A percentile compares a stretch with the other conserved stretches of the same genome.
These are phyloP conservation scores for Cremastinae sp. DNA, from an alignment of 2,888 invertebrate genomes.

Conservation along the genomic window DNA sequence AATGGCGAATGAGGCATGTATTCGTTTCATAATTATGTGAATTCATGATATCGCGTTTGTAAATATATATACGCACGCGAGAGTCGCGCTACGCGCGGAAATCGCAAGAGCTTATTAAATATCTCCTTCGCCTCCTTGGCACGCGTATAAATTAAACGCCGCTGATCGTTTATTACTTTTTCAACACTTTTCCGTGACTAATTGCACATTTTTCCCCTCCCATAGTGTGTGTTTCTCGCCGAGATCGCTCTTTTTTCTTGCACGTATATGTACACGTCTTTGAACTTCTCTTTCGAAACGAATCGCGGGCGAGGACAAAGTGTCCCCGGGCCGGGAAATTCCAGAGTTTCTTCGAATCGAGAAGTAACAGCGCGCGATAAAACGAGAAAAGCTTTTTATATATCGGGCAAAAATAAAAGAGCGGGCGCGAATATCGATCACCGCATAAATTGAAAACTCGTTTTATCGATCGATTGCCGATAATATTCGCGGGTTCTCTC, in stretches of 20 bases:
- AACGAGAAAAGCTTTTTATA: too few relatives aligned
- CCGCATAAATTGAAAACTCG: slow-evolving; percentile 50
- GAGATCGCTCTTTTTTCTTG: not conserved
- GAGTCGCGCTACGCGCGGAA: not conserved
- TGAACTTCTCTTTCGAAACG: not conserved
- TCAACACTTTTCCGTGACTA: too few relatives aligned
- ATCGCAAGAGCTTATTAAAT: not conserved
- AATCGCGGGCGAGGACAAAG: not conserved
- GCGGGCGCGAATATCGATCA: slow-evolving; percentile 26
- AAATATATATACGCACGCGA: not conserved
- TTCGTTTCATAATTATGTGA: slow-evolving; percentile 19
- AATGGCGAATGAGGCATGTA: slow-evolving; percentile 5
- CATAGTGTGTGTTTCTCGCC: not conserved
- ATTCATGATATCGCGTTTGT: slow-evolving; percentile 15
- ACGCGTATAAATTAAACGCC: too few relatives aligned
- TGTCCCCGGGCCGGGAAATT: not conserved
- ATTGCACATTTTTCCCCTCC: too few relatives aligned
- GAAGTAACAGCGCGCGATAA: not conserved
- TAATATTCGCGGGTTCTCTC: slow-evolving; percentile 37
- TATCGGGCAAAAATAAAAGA: slow-evolving; percentile 19
- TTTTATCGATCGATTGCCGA: slow-evolving; percentile 60
- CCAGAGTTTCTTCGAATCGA: not conserved
- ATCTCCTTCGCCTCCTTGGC: not conserved
- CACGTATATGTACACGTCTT: slow-evolving; percentile 1
- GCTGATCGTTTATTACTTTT: too few relatives aligned